Base-by-base conservation (phyloP, 2,113 vertebrate species). In the Sciurus niger region DNA sequence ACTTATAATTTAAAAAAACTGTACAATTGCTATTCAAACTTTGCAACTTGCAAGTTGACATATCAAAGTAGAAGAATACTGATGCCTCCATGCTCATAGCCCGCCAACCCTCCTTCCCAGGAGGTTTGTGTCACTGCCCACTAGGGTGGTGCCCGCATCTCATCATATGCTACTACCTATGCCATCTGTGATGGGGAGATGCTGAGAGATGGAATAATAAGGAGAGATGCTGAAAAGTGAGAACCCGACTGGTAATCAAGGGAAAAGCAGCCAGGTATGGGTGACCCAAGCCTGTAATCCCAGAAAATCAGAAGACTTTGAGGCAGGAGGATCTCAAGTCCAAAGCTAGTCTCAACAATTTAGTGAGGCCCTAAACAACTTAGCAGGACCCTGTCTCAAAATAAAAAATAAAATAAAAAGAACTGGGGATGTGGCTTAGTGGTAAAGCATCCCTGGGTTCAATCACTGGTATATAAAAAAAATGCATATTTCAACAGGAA, bases 21-120 rank as follows among this genome's bases (percentile, higher is more conserved):
- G 70, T 20, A 46, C 46, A 90, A 70, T 22, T 87, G 18, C 30
- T 88, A 80, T 80, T 91, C 86, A 84, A 77, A 90, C 46, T 55
- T 84, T 91, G 70, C 40, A 91, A 24, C 17, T 85, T 55, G 30
- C 22, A 91, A 93, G 25, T 40, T 60, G 60, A 6, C 43, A 4
- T 24, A 8, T 76, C 16, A 67, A 89, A 32, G 40, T 37, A 83
- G 25, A 43, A 68, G 74, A 84, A 43, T 25, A 16, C 7, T 34
- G 34, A 48, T 40, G 8, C 30, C 28, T 72, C 20, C 16, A 37
- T 65, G 32, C 92, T 86, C 37, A 40, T 37, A 12, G 37, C 34
- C 34, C 46, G 58, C 74, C 68, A 25, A 18, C 18, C 16, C 63
- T 77, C 20, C 79, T 6, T 3, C 63, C 30, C 18, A 79, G 43